Conservation (phyloP, 2,888 invertebrate species). For the Saturnia japonica region DNA sequence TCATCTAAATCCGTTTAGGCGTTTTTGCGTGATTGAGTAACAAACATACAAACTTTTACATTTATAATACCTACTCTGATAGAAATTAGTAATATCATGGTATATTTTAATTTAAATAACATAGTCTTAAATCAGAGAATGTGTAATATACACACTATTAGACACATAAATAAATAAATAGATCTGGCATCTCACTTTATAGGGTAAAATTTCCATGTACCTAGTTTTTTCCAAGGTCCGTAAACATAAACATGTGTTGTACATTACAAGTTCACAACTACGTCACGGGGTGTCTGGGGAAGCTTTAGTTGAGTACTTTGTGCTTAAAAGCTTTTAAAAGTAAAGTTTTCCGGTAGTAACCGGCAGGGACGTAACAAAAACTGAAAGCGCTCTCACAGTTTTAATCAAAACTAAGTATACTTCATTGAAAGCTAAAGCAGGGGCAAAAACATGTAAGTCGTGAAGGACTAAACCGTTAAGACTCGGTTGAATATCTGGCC, state of each 20-base stretch:
- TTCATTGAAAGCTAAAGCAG: background rate
- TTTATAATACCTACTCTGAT: too few relatives aligned
- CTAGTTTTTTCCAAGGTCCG: background rate
- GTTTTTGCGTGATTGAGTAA: too few relatives aligned
- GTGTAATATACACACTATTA: too few relatives aligned
- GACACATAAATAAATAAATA: background rate
- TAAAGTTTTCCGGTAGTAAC: constrained; percentile 19
- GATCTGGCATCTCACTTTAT: background rate
- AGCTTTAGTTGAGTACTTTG: constrained; percentile 22
- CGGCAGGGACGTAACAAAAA: background rate
- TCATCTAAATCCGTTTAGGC: too few relatives aligned
- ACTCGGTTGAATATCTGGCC: too few relatives aligned
- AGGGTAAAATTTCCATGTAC: background rate
- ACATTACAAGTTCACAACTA: constrained; percentile 35
- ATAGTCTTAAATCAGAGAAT: too few relatives aligned
- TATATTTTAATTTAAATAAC: too few relatives aligned
- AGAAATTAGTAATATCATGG: too few relatives aligned
- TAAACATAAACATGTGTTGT: constrained; percentile 30
- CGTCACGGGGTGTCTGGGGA: constrained; percentile 7
- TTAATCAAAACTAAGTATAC: background rate
- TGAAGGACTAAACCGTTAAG: background rate
- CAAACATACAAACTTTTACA: too few relatives aligned
- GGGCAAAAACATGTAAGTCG: background rate
- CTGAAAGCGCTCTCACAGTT: background rate
- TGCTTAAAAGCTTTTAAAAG: constrained; percentile 25